These are phyloP conservation scores for Graptemys geographica DNA, from an alignment of 2,797 vertebrate species.

Conservation along the genomic window DNA sequence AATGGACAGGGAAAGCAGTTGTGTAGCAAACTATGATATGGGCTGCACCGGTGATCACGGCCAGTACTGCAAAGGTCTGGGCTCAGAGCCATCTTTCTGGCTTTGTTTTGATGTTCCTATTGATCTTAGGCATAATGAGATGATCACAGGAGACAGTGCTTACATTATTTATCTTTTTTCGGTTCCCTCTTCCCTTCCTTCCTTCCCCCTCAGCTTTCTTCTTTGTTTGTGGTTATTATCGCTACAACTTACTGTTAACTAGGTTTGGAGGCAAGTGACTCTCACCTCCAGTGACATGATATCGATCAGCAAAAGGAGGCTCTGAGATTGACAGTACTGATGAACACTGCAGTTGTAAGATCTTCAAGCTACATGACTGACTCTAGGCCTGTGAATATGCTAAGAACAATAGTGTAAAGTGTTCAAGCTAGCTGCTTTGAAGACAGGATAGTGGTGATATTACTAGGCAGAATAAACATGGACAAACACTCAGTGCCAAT, in stretches of 20 bases:
- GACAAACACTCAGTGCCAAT: neutral
- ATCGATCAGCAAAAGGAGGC: neutral
- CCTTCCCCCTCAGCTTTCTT: neutral
- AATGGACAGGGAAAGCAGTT: conserved; percentile 28
- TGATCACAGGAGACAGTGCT: conserved; percentile 45
- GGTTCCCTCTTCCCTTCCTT: neutral
- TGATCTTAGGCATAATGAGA: conserved; percentile 34
- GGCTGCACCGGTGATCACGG: neutral
- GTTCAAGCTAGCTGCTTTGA: neutral
- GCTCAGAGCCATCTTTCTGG: conserved; percentile 59
- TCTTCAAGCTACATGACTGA: rapidly evolving
- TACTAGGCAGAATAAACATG: neutral
- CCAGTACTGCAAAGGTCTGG: conserved; percentile 45
- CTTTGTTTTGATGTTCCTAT: neutral
- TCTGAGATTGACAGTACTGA: neutral
- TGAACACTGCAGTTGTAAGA: neutral
- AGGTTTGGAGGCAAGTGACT: conserved; percentile 8
- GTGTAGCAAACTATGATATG: neutral
- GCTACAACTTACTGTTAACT: neutral
- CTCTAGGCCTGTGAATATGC: neutral
- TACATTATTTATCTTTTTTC: conserved; percentile 44
- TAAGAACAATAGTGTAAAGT: neutral
- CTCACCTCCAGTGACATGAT: neutral
- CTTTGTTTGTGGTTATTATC: conserved; percentile 21
- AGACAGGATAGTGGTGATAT: neutral